Evolutionary conservation across 2,797 vertebrate species (phyloP).

Genomic region (Schizopygopsis pylzovi): DNA sequence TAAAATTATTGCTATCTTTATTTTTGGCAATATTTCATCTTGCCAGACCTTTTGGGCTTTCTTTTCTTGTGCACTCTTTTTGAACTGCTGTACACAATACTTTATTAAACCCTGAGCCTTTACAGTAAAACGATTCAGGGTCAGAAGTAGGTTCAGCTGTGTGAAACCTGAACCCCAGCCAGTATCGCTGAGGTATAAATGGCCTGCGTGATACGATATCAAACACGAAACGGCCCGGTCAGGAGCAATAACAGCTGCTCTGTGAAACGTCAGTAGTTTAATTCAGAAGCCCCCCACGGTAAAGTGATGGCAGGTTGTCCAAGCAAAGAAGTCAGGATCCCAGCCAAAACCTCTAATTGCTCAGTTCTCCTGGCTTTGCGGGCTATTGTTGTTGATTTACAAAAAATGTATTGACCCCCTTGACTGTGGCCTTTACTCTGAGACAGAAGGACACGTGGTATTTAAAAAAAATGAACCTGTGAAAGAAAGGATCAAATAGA

Average conservation of each 20-base stretch:
- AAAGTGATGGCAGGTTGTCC: conserved; percentile 37
- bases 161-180: conserved; percentile 14
- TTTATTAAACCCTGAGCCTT: conserved; percentile 11
- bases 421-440: conserved; percentile 50
- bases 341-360: conserved; percentile 57
- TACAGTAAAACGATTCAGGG: conserved; percentile 25
- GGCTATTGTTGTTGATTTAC: conserved; percentile 54
- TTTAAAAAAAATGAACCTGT: conserved; percentile 44
- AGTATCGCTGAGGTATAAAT: conserved; percentile 20
- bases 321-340: conserved; percentile 32
- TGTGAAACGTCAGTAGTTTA: conserved; percentile 49
- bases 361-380: conserved; percentile 47
- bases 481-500: conserved; percentile 23
- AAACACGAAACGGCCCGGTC: conserved; percentile 32
- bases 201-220: conserved; percentile 15
- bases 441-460: conserved; percentile 41
- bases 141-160: conserved; percentile 15
- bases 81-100: not conserved
- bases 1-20: conserved; percentile 25
- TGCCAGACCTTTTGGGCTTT: not conserved
- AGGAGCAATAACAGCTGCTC: conserved; percentile 44
- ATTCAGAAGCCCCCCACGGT: conserved; percentile 16
- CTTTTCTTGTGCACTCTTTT: not conserved
- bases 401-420: conserved; percentile 54
- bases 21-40: conserved; percentile 17